Evolutionary conservation across 2,888 invertebrate genomes (phyloP), one percentile per base, ranked within the genome.

Genomic region (Oithona nana): DNA sequence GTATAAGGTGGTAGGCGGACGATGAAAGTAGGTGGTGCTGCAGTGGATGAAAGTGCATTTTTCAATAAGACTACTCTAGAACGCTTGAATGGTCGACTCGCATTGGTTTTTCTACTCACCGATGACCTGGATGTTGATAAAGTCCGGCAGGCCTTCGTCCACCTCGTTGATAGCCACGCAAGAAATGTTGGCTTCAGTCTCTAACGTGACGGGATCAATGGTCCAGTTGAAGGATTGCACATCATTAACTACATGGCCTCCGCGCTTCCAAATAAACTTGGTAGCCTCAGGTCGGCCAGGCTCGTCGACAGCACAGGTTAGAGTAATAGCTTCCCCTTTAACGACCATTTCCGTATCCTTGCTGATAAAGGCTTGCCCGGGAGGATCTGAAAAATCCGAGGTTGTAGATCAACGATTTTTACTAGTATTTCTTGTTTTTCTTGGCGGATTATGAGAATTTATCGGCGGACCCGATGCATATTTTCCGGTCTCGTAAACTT

Each of bases 21-120:
- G 68, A 90, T 88, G 75, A 92, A 89, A 65, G 84, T 81, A 3
- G 92, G 92, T 13, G 88, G 86, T 56, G 88, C 92, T 86, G 76
- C 62, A 77, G 78, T n/a, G n/a, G n/a, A n/a, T n/a, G n/a, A n/a
- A n/a, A n/a, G n/a, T n/a, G n/a, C n/a, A n/a, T n/a, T n/a, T n/a
- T n/a, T n/a, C n/a, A n/a, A n/a, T n/a, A n/a, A n/a, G n/a, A n/a
- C n/a, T n/a, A n/a, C n/a, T n/a, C n/a, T n/a, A n/a, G n/a, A n/a
- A n/a, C n/a, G n/a, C n/a, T n/a, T n/a, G n/a, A n/a, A n/a, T n/a
- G n/a, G n/a, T n/a, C n/a, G n/a, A n/a, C n/a, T n/a, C n/a, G n/a
- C n/a, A n/a, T 26, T n/a, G 57, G 55, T 39, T 39, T 31, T 22
- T 54, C 63, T 61, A 69, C 74, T 75, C 73, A 82, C 82, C 81